phyloP scores from a whole-genome alignment of 2,888 invertebrate species.

The Helleia helle region DNA sequence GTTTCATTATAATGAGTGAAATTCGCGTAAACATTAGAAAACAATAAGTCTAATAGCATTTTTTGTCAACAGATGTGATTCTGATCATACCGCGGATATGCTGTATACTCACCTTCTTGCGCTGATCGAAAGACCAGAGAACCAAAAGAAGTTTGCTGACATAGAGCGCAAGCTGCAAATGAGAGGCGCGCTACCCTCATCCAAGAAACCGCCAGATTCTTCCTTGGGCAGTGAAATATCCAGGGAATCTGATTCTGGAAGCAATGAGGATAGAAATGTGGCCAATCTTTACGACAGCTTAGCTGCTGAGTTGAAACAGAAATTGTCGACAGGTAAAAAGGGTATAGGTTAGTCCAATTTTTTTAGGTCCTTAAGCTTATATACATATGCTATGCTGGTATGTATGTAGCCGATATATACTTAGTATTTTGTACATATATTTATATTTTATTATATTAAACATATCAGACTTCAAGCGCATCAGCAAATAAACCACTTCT shows the following conservation, averaged over 20 bases:
- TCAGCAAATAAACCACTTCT: no score
- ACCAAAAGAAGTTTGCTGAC: conserved; percentile 88
- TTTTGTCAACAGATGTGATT: conserved; percentile 79
- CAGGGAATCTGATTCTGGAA: conserved; percentile 80
- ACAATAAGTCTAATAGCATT: neutral
- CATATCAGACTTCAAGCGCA: no score
- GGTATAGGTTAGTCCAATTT: conserved; percentile 59
- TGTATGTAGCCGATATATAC: conserved; percentile 25
- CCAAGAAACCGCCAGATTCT: conserved; percentile 80
- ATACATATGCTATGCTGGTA: conserved; percentile 20
- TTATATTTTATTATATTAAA: neutral
- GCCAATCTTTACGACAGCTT: conserved; percentile 91
- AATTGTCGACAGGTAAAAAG: conserved; percentile 74
- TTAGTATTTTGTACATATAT: conserved; percentile 1
- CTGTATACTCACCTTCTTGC: conserved; percentile 89
- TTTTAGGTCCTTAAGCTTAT: conserved; percentile 16
- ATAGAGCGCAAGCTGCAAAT: conserved; percentile 77
- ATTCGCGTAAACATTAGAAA: no score
- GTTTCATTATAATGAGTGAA: no score
- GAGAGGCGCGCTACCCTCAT: conserved; percentile 71
- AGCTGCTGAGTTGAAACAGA: conserved; percentile 88
- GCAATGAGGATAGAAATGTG: conserved; percentile 79
- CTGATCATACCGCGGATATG: conserved; percentile 91
- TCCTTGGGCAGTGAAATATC: conserved; percentile 84
- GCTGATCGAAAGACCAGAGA: conserved; percentile 86